Evolutionary conservation across 2,797 vertebrate species (phyloP), one percentile per base, ranked within the genome.

Genomic region (Paedocypris micromegethes): DNA sequence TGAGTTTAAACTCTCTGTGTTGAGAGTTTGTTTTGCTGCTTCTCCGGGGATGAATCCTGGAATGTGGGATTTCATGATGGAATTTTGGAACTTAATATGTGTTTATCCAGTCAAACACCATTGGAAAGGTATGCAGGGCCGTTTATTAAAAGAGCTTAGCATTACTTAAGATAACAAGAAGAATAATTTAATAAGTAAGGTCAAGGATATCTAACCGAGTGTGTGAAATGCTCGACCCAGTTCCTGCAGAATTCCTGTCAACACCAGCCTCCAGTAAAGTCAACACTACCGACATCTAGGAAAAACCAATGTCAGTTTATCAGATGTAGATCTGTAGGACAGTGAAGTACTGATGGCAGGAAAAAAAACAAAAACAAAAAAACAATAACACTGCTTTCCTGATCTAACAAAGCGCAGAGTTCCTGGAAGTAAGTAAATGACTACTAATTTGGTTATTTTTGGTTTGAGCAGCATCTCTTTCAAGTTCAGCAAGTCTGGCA

Each of bases 371-470:
- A 78, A 41, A 72, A 74, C 75, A 68, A 72, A 74, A 70, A 57
- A 70, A 52, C 37, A 44, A 9, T 38, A 56, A 23, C 53, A 9
- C 55, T 63, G 55, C 64, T 73, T 68, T 47, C 43, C 66, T 37
- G 58, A 69, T 76, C 72, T 60, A 50, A 58, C 66, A 37, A 43
- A 68, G 52, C 64, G 43, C 39, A 59, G 43, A 44, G 56, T 54
- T 62, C 57, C 9, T 69, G 56, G 64, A 58, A 69, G 70, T 23
- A 23, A 1, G 23, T 77, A 77, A 82, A 83, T 77, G 79, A 63
- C 68, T 51, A 64, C 73, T 80, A 80, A 82, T 80, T 77, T 70
- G 72, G 76, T 76, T 78, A 77, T 79, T 83, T 72, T 75, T 73
- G 68, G 70, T 72, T 72, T 70, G 66, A 74, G 59, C 72, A 75